Evolutionary conservation across 64 coral and sea anemone species (phyloP).

Genomic region (Montipora foliosa): DNA sequence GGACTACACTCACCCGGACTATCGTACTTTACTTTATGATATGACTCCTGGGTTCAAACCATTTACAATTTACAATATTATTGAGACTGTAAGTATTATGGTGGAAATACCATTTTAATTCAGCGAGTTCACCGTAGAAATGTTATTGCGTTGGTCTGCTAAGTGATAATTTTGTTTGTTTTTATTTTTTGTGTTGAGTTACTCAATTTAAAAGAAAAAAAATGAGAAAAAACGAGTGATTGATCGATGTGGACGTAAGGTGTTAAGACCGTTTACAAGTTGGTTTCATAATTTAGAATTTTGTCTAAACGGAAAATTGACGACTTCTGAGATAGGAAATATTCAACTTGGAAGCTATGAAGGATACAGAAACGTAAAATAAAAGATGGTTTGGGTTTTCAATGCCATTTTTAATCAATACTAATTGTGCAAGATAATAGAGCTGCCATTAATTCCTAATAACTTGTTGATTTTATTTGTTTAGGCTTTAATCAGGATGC

Average conservation of each 20-base stretch:
- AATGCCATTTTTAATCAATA: constrained; percentile 10
- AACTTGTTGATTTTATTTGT: constrained; percentile 14
- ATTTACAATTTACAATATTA: no score
- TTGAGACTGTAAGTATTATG: constrained; percentile 18
- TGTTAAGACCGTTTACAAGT: not conserved
- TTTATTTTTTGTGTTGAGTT: not conserved
- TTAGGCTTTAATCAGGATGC: constrained; percentile 2
- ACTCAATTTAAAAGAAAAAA: constrained; percentile 14
- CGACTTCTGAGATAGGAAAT: not conserved
- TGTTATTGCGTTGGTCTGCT: constrained; percentile 19
- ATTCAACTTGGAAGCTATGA: constrained; percentile 29
- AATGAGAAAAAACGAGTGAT: constrained; percentile 12
- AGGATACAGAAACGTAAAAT: constrained; percentile 6
- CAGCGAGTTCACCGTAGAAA: constrained; percentile 2
- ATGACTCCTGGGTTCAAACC: no score
- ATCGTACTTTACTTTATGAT: no score
- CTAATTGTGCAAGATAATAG: constrained; percentile 12
- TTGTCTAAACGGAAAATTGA: not conserved
- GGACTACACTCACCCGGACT: no score
- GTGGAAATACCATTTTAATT: constrained; percentile 32
- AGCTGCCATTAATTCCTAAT: not conserved
- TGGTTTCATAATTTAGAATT: constrained; percentile 9
- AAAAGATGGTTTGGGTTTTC: constrained; percentile 29
- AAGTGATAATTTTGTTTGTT: constrained; percentile 25
- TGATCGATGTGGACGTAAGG: constrained; percentile 21